Conservation (phyloP, 2,797 vertebrate genomes). For the Euthynnus affinis region DNA sequence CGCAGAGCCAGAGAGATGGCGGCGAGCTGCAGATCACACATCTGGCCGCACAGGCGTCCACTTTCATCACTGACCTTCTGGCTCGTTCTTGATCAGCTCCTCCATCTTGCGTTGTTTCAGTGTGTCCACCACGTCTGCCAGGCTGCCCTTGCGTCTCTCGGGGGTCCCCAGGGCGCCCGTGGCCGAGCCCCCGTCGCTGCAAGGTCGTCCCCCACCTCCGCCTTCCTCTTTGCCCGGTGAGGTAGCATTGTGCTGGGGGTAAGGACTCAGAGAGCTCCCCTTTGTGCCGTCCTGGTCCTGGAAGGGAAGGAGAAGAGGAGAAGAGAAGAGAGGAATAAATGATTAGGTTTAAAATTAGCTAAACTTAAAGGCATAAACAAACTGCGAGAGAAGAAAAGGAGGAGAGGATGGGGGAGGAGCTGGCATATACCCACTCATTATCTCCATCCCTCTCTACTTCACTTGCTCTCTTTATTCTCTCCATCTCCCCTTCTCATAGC, state of each 20-base stretch:
- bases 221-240: constrained; percentile 96
- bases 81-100: constrained; percentile 98
- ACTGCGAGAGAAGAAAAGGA: constrained; percentile 17
- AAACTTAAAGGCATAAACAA: constrained; percentile 31
- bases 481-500: constrained; percentile 52
- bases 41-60: constrained; percentile 46
- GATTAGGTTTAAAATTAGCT: constrained; percentile 20
- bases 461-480: constrained; percentile 58
- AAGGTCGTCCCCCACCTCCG: constrained; percentile 89
- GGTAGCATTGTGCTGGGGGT: constrained; percentile 98
- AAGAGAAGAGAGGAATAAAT: neutral
- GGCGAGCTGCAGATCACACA: constrained; percentile 55
- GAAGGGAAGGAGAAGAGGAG: constrained; percentile 3
- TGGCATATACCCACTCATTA: constrained; percentile 76
- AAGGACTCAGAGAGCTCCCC: constrained; percentile 92
- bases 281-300: constrained; percentile 96
- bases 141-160: constrained; percentile 97
- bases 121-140: constrained; percentile 98
- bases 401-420: constrained; percentile 46
- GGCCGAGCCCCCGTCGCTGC: constrained; percentile 89
- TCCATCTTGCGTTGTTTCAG: constrained; percentile 99
- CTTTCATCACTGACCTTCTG: constrained; percentile 92
- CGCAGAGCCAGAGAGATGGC: constrained; percentile 30
- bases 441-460: constrained; percentile 65
- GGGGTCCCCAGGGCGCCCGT: constrained; percentile 92